phyloP scores from a whole-genome alignment of 2,888 invertebrate genomes.

The Ectobius pallidus region DNA sequence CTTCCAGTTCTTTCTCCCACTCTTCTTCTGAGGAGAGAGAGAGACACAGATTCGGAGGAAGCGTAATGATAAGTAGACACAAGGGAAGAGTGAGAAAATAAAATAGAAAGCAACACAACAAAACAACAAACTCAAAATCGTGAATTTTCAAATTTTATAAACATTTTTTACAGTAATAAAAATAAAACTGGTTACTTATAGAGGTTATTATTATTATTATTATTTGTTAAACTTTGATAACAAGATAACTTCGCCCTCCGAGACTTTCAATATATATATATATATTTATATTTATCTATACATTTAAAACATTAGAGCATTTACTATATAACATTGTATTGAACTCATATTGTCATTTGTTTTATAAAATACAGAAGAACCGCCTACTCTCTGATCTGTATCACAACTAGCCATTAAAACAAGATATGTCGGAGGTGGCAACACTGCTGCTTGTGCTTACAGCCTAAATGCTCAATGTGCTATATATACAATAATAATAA shows the following conservation, averaged over 20 bases:
- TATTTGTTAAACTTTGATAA: background rate
- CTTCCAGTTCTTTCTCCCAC: conserved; percentile 96
- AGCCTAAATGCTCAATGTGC: too few species aligned
- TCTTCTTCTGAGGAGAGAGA: conserved; percentile 72
- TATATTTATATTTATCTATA: conserved; percentile 17
- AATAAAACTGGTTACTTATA: conserved; percentile 4
- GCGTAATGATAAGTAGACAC: conserved; percentile 43
- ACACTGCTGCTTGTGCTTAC: background rate
- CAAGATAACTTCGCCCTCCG: background rate
- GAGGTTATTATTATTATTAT: background rate
- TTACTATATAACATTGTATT: conserved; percentile 29
- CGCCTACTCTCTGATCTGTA: background rate
- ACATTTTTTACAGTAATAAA: background rate
- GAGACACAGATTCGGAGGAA: conserved; percentile 49
- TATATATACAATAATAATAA: too few species aligned
- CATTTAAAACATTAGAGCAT: background rate
- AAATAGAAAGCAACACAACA: conserved; percentile 9
- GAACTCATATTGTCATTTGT: conserved; percentile 38
- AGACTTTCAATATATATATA: too few species aligned
- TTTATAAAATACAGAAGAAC: conserved; percentile 18
- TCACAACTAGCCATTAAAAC: background rate
- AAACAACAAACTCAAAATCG: conserved; percentile 6
- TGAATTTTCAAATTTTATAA: background rate
- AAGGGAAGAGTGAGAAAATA: conserved; percentile 14
- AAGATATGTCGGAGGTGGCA: background rate